Evolutionary conservation across 2,797 vertebrate species (phyloP).

Genomic region (Brotula barbata): DNA sequence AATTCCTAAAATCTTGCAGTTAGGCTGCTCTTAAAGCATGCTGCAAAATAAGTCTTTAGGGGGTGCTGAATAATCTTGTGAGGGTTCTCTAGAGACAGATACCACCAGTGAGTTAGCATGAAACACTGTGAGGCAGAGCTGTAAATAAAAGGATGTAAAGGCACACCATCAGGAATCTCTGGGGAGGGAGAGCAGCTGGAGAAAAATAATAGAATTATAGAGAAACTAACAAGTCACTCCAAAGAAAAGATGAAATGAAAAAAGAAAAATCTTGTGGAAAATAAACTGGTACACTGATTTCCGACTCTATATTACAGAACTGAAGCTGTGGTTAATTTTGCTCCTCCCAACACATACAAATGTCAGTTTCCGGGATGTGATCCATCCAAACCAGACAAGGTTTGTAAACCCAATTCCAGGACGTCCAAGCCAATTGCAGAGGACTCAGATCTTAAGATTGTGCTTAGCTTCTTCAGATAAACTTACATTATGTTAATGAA

Average conservation of each 20-base stretch:
- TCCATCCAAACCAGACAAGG: neutral
- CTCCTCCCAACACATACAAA: no score
- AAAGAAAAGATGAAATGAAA: slow-evolving; percentile 32
- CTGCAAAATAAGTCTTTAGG: slow-evolving; percentile 65
- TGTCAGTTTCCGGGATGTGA: neutral
- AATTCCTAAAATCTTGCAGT: slow-evolving; percentile 56
- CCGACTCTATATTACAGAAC: slow-evolving; percentile 17
- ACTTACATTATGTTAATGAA: slow-evolving; percentile 22
- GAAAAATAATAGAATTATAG: slow-evolving; percentile 39
- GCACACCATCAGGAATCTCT: slow-evolving; percentile 62
- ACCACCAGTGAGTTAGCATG: slow-evolving; percentile 46
- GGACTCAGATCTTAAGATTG: slow-evolving; percentile 8
- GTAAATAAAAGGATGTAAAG: slow-evolving; percentile 64
- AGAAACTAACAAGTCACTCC: slow-evolving; percentile 32
- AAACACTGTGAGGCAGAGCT: slow-evolving; percentile 60
- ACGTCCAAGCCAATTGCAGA: slow-evolving; percentile 17
- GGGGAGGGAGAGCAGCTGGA: slow-evolving; percentile 59
- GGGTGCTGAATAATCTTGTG: slow-evolving; percentile 56
- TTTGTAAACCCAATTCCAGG: neutral
- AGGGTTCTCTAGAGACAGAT: slow-evolving; percentile 70
- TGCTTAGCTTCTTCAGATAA: slow-evolving; percentile 30
- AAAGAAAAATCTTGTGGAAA: slow-evolving; percentile 18
- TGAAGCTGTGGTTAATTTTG: slow-evolving; percentile 2
- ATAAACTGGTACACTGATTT: slow-evolving; percentile 26
- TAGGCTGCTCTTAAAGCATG: slow-evolving; percentile 68